Conservation (phyloP, 2,888 invertebrate genomes). For the Nomada lathburiana region DNA sequence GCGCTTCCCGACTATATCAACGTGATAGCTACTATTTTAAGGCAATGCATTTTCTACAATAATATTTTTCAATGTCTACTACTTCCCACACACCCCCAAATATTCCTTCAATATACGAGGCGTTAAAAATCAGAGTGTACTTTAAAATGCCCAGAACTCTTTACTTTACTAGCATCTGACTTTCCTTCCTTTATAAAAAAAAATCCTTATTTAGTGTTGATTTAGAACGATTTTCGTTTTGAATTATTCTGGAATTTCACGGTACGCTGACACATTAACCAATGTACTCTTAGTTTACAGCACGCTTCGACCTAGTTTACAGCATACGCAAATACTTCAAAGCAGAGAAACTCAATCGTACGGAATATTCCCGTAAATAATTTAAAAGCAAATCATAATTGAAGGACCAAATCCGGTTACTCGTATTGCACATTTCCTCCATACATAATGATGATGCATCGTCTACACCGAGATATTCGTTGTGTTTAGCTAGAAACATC, state of each 20-base stretch:
- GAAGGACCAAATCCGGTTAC: not conserved
- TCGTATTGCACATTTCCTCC: not conserved
- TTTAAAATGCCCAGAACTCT: no score
- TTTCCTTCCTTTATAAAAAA: not conserved
- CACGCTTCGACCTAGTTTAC: not conserved
- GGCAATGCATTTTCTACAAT: not conserved
- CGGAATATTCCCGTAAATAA: not conserved
- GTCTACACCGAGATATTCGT: conserved; percentile 3
- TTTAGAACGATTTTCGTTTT: not conserved
- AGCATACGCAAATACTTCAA: no score
- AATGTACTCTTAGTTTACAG: not conserved
- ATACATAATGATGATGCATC: not conserved
- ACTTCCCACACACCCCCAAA: no score
- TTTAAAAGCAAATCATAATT: no score
- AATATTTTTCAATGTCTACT: not conserved
- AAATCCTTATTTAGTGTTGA: not conserved
- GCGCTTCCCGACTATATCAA: no score
- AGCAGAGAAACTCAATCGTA: not conserved
- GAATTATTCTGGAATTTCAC: not conserved
- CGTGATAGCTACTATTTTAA: not conserved
- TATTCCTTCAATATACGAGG: not conserved
- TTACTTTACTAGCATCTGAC: not conserved
- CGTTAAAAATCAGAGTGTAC: no score
- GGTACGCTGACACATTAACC: no score
- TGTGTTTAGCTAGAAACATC: not conserved